Percentiles rank a stretch among this genome's conserved stretches.
Evolutionary conservation across 2,113 vertebrate genomes (phyloP).

Genomic region (Takifugu flavidus): DNA sequence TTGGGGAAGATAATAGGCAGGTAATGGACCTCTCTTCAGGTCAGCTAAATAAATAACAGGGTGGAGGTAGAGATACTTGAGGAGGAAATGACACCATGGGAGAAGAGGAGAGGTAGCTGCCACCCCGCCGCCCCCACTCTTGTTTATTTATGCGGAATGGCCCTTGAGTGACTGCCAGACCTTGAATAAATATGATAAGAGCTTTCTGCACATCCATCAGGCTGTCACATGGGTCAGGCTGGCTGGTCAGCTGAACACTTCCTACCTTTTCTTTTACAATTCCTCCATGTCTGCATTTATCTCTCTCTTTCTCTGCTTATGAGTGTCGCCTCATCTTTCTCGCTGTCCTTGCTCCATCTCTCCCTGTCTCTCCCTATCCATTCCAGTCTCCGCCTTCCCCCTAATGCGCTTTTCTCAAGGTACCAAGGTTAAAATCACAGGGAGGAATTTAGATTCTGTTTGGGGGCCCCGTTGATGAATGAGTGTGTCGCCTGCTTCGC

Average conservation of each 20-base stretch:
- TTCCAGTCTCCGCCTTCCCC: not conserved
- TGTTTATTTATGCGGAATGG: constrained; percentile 77
- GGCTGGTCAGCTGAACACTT: constrained; percentile 54
- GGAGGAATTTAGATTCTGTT: constrained; percentile 72
- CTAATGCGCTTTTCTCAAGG: constrained; percentile 23
- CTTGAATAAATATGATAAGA: constrained; percentile 80
- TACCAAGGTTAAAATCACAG: constrained; percentile 73
- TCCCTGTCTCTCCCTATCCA: constrained; percentile 36
- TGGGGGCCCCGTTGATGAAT: constrained; percentile 61
- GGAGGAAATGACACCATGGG: constrained; percentile 54
- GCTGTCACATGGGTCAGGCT: constrained; percentile 59
- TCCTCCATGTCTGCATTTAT: not conserved
- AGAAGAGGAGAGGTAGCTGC: constrained; percentile 49
- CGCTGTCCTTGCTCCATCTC: constrained; percentile 2
- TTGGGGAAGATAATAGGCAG: constrained; percentile 36
- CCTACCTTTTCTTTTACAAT: not conserved
- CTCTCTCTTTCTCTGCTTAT: too few species aligned
- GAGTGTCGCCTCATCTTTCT: too few species aligned
- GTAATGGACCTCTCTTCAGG: constrained; percentile 44
- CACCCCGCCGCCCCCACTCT: constrained; percentile 54
- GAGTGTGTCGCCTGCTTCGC: constrained; percentile 52
- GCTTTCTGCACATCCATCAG: constrained; percentile 73
- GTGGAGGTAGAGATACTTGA: constrained; percentile 26
- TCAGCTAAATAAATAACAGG: constrained; percentile 47
- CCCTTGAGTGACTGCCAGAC: constrained; percentile 76